phyloP scores from a whole-genome alignment of 2,888 invertebrate genomes.

The Vesta saturnalis region DNA sequence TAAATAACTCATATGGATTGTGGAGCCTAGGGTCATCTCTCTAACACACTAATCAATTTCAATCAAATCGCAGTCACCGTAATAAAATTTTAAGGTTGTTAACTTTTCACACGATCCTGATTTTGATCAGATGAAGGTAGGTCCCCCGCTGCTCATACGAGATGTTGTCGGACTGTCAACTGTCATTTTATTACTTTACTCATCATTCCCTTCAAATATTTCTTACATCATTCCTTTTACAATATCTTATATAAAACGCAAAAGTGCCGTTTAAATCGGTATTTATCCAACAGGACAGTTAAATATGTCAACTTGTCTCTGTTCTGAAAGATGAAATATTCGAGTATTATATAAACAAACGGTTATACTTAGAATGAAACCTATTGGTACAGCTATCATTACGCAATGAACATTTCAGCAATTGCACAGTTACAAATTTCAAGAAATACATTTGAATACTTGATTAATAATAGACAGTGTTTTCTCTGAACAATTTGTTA shows the following conservation, averaged over 20 bases:
- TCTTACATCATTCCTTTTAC: constrained; percentile 26
- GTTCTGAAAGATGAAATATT: constrained; percentile 21
- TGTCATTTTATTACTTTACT: constrained; percentile 35
- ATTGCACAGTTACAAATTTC: too few species aligned
- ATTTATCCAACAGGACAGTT: constrained; percentile 27
- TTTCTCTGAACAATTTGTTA: too few species aligned
- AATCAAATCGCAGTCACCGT: constrained; percentile 37
- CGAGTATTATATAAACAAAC: neutral
- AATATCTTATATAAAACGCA: constrained; percentile 17
- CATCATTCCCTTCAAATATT: constrained; percentile 22
- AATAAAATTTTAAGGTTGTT: constrained; percentile 40
- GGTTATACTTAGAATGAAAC: neutral
- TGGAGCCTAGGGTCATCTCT: constrained; percentile 25
- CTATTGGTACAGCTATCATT: too few species aligned
- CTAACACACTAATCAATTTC: constrained; percentile 39
- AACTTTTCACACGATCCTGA: constrained; percentile 42
- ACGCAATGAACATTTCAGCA: too few species aligned
- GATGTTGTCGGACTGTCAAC: constrained; percentile 35
- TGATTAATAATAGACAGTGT: too few species aligned
- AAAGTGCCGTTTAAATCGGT: constrained; percentile 18
- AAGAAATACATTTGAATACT: too few species aligned
- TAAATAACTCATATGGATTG: constrained; percentile 28
- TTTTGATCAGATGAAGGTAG: constrained; percentile 37
- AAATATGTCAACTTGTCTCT: constrained; percentile 32
- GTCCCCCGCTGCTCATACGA: constrained; percentile 36